Base-by-base conservation (phyloP, 1,140 invertebrate genomes). In the Acromyrmex heyeri region DNA sequence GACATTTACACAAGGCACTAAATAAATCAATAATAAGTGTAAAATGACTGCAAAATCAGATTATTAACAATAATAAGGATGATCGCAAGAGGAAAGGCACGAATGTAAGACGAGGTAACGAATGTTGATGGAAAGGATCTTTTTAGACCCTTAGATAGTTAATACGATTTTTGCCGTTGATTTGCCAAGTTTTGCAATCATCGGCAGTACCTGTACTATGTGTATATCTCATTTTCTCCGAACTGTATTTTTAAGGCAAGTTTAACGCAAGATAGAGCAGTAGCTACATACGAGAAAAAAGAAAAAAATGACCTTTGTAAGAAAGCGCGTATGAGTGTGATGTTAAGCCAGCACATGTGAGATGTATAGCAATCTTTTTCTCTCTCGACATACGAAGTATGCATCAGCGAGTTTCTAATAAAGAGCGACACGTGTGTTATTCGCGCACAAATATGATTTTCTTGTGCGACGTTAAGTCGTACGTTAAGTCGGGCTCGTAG, bases 201-300 rank as follows among this genome's bases (percentile, higher is more conserved):
- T 81, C 89, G 90, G 90, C 90, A 89, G 92, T 93, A 93, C 92
- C 93, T 93, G 91, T 93, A 92, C 88, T 93, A 86, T 92, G 87
- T 92, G 90, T 93, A 92, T 93, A 93, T 93, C 91, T 91, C 85
- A 91, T 87, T 92, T 92, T 92, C 86, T 92, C 88, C 85, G 86
- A 93, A 92, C 88, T 93, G 88, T 92, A 93, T 92, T 93, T 92
- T 87, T 92, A 92, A 92, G 88, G 62, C 70, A 87, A 88, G 81
- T 89, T 86, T 86, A 89, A 89, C 8, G 62, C 62, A 86, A 72
- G 34, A 73, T 75, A 86, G 61, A 77, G 18, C 81, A 72, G 48
- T 90, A 89, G 67, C 27, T 82, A 79, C 27, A 59, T 77, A 86
- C 50, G 27, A 57, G 61, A 12, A 55, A 75, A 53, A 61, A 38